phyloP scores from a whole-genome alignment of 2,888 invertebrate species.

The Pandemis cinnamomeana region DNA sequence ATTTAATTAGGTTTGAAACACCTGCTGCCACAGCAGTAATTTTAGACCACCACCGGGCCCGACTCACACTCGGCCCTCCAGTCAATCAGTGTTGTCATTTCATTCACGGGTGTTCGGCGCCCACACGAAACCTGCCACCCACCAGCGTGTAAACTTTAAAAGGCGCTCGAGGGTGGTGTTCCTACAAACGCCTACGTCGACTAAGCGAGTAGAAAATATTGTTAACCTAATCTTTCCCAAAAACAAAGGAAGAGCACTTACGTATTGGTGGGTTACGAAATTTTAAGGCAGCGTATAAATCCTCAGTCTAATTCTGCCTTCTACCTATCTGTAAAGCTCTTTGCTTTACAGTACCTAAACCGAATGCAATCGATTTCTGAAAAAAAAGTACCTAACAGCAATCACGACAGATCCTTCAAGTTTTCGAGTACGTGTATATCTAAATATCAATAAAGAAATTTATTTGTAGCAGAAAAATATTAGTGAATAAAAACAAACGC shows the following conservation, averaged over 20 bases:
- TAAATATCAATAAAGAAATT: constrained; percentile 2
- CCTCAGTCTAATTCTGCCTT: neutral
- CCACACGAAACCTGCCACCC: constrained; percentile 33
- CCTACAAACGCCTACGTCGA: constrained; percentile 18
- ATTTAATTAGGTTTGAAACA: constrained; percentile 16
- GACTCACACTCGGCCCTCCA: constrained; percentile 22
- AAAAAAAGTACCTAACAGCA: neutral
- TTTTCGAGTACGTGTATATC: neutral
- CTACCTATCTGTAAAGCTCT: neutral
- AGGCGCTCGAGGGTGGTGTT: constrained; percentile 29
- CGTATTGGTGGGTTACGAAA: neutral
- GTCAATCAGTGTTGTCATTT: constrained; percentile 36
- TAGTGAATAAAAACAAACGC: constrained; percentile 60
- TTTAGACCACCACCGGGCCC: constrained; percentile 32
- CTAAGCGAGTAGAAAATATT: neutral
- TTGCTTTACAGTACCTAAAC: neutral
- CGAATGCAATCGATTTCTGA: neutral
- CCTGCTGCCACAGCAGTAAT: constrained; percentile 24
- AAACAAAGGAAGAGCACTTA: constrained; percentile 8
- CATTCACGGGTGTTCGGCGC: constrained; percentile 38
- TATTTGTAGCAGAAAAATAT: constrained; percentile 11
- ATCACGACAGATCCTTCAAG: neutral
- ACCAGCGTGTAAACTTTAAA: constrained; percentile 29
- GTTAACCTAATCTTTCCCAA: neutral
- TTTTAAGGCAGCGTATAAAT: neutral